These are phyloP conservation scores for Lithosia quadra DNA, from an alignment of 2,888 invertebrate species.

Conservation along the genomic window DNA sequence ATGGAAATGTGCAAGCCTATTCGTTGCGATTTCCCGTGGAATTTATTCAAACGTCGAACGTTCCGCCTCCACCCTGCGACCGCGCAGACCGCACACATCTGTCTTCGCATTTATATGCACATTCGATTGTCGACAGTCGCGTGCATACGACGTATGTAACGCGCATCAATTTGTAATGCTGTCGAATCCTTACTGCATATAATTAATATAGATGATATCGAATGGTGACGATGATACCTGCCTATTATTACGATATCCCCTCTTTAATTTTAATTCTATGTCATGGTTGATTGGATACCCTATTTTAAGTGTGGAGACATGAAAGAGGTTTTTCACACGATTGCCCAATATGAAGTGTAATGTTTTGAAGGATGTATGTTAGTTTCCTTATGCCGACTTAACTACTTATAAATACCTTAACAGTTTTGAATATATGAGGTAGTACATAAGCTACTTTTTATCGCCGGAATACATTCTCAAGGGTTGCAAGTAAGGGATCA, in stretches of 20 bases:
- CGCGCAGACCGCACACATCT: constrained; percentile 62
- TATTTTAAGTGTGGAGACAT: background rate
- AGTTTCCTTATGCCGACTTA: background rate
- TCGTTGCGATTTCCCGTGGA: constrained; percentile 69
- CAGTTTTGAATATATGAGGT: background rate
- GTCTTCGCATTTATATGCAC: constrained; percentile 76
- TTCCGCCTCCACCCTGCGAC: constrained; percentile 31
- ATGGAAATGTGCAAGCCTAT: constrained; percentile 80
- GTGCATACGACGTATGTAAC: constrained; percentile 56
- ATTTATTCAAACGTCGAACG: constrained; percentile 72
- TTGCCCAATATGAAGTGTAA: background rate
- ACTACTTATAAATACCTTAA: background rate
- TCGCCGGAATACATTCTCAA: no score
- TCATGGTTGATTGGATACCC: constrained; percentile 35
- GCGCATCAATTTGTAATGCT: constrained; percentile 50
- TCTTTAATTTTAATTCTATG: constrained; percentile 14
- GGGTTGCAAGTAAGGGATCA: background rate
- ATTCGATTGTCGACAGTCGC: constrained; percentile 71
- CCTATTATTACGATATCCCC: constrained; percentile 18
- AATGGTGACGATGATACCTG: constrained; percentile 24
- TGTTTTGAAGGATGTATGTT: background rate
- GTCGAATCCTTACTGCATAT: constrained; percentile 25
- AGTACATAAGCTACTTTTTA: no score
- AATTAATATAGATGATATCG: constrained; percentile 31
- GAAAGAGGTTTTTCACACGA: background rate